phyloP scores from a whole-genome alignment of 2,888 invertebrate species.

The Argyresthia goedartella region DNA sequence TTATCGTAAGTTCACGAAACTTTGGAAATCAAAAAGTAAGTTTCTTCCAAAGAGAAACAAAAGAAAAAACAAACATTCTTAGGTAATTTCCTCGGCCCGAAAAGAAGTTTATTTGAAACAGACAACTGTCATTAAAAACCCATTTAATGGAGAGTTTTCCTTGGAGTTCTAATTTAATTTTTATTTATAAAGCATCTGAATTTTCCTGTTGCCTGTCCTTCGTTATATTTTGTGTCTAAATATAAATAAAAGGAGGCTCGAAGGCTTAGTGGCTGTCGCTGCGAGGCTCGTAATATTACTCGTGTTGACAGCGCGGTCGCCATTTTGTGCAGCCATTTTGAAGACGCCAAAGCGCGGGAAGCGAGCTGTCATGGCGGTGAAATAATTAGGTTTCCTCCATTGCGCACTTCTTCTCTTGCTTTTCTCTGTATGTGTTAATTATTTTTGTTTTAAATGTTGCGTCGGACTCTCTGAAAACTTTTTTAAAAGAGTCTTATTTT shows the following conservation, averaged over 20 bases:
- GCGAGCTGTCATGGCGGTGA: slow-evolving; percentile 55
- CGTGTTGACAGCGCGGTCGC: slow-evolving; percentile 43
- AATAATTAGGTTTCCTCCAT: slow-evolving; percentile 60
- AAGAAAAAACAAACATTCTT: slow-evolving; percentile 6
- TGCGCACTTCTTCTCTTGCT: slow-evolving; percentile 48
- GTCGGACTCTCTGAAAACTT: slow-evolving; percentile 20
- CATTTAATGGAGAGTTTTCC: not conserved
- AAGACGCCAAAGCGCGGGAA: slow-evolving; percentile 47
- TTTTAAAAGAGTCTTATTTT: slow-evolving; percentile 8
- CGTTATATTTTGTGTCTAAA: slow-evolving; percentile 16
- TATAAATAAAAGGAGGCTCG: slow-evolving; percentile 34
- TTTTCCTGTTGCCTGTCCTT: not conserved
- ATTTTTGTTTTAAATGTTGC: slow-evolving; percentile 44
- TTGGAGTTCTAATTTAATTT: not conserved
- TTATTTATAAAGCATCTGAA: not conserved
- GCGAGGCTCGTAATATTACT: slow-evolving; percentile 51
- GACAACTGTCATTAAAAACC: slow-evolving; percentile 1
- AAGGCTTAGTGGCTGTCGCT: slow-evolving; percentile 56
- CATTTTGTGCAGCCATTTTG: slow-evolving; percentile 47
- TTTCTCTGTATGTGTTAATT: slow-evolving; percentile 65
- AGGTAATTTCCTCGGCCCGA: not conserved
- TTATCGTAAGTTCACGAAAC: not conserved
- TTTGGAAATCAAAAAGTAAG: not conserved
- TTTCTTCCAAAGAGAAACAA: slow-evolving; percentile 9
- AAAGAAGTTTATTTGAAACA: not conserved